These are phyloP conservation scores for Furcifer pardalis DNA, from an alignment of 2,797 vertebrate species.

Conservation along the genomic window DNA sequence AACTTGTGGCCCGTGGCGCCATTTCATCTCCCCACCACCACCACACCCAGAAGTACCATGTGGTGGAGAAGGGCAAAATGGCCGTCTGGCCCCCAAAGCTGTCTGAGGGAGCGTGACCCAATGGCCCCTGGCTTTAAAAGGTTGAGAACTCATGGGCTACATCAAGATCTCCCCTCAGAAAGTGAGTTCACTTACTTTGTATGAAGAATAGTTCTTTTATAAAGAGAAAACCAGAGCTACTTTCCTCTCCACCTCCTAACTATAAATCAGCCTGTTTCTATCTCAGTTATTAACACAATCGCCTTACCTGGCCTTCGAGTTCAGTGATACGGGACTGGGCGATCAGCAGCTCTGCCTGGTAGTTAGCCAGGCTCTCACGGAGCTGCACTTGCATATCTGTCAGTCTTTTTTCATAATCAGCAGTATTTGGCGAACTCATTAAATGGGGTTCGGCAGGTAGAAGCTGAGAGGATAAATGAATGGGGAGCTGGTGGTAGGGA, in stretches of 20 bases:
- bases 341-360: conserved; percentile 68
- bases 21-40: too few relatives aligned
- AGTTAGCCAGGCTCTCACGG: conserved; percentile 30
- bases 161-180: too few relatives aligned
- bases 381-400: conserved; percentile 56
- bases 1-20: too few relatives aligned
- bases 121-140: too few relatives aligned
- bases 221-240: not conserved
- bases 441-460: conserved; percentile 69
- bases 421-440: conserved; percentile 43
- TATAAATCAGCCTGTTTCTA: not conserved
- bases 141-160: too few relatives aligned
- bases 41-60: too few relatives aligned
- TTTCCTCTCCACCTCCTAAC: too few relatives aligned
- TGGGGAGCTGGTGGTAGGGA: not conserved
- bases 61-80: too few relatives aligned
- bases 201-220: not conserved
- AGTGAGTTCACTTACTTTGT: not conserved
- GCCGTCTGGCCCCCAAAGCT: too few relatives aligned
- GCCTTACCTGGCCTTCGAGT: conserved; percentile 86
- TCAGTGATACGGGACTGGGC: conserved; percentile 79
- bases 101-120: too few relatives aligned
- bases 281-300: not conserved
- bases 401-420: conserved; percentile 50
- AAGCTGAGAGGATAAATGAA: conserved; percentile 48